Conservation (phyloP, 2,113 vertebrate genomes). For the Chaenocephalus aceratus region DNA sequence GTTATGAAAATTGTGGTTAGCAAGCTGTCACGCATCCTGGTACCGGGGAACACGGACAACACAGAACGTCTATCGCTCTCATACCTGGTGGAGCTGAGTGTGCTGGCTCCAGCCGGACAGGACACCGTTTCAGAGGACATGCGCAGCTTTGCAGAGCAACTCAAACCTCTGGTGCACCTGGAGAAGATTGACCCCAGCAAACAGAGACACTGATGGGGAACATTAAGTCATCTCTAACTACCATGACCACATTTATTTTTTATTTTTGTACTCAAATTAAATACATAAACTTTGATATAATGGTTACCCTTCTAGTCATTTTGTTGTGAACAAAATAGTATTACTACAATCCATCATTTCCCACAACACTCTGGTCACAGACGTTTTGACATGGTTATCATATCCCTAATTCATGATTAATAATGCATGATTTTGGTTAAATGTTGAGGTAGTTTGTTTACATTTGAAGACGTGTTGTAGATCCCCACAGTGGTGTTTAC, state of each 20-base stretch:
- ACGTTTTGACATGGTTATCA: not conserved
- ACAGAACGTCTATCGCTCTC: conserved; percentile 94
- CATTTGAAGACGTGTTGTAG: no score
- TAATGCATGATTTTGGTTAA: not conserved
- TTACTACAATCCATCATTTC: not conserved
- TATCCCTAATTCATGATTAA: not conserved
- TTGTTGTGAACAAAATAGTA: conserved; percentile 5
- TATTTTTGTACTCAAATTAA: conserved; percentile 26
- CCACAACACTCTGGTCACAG: not conserved
- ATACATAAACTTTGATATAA: conserved; percentile 22
- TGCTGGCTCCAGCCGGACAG: conserved; percentile 86
- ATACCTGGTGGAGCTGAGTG: conserved; percentile 90
- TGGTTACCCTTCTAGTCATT: conserved; percentile 1
- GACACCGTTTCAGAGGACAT: conserved; percentile 93
- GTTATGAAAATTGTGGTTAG: conserved; percentile 95
- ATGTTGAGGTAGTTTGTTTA: no score
- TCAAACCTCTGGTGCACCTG: conserved; percentile 95
- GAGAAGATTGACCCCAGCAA: conserved; percentile 96
- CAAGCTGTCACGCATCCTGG: conserved; percentile 93
- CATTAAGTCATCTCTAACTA: not conserved
- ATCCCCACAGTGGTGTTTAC: not conserved
- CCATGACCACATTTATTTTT: not conserved
- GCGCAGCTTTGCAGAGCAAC: conserved; percentile 96
- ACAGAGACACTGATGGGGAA: conserved; percentile 87
- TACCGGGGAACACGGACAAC: conserved; percentile 95